Conservation (phyloP, 1,140 invertebrate species). For the Orius laevigatus region DNA sequence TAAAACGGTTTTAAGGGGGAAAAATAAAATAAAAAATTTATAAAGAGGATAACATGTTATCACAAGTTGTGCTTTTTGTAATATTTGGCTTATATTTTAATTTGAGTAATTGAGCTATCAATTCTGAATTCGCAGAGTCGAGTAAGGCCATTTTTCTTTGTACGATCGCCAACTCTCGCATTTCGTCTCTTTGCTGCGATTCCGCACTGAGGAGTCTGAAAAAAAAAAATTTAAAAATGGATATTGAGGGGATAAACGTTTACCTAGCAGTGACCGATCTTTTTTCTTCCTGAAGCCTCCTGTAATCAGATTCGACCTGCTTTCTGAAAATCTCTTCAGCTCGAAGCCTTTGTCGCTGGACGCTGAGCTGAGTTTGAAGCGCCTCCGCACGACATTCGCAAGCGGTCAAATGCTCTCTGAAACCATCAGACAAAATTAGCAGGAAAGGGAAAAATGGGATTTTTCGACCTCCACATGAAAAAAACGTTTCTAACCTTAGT, state of each 20-base stretch:
- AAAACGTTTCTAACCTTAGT: slow-evolving; percentile 21
- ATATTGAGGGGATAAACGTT: slow-evolving; percentile 2
- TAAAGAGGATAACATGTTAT: slow-evolving; percentile 18
- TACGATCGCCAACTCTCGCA: slow-evolving; percentile 23
- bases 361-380: slow-evolving; percentile 23
- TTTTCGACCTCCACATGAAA: neutral
- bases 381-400: slow-evolving; percentile 25
- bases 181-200: slow-evolving; percentile 22
- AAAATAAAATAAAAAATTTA: no score
- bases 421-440: neutral
- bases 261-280: slow-evolving; percentile 23
- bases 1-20: no score
- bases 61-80: slow-evolving; percentile 20
- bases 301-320: slow-evolving; percentile 25
- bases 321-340: slow-evolving; percentile 26
- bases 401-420: slow-evolving; percentile 24
- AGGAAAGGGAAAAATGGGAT: neutral
- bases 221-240: slow-evolving; percentile 4
- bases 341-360: slow-evolving; percentile 23
- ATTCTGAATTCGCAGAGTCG: slow-evolving; percentile 25
- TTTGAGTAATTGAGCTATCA: slow-evolving; percentile 23
- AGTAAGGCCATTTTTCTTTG: slow-evolving; percentile 24
- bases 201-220: slow-evolving; percentile 23
- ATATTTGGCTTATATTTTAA: slow-evolving; percentile 23
- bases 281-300: slow-evolving; percentile 25